Percentiles rank a stretch among this genome's conserved stretches.
Evolutionary conservation across 2,113 vertebrate genomes (phyloP).

Genomic region (Nymphicus hollandicus): DNA sequence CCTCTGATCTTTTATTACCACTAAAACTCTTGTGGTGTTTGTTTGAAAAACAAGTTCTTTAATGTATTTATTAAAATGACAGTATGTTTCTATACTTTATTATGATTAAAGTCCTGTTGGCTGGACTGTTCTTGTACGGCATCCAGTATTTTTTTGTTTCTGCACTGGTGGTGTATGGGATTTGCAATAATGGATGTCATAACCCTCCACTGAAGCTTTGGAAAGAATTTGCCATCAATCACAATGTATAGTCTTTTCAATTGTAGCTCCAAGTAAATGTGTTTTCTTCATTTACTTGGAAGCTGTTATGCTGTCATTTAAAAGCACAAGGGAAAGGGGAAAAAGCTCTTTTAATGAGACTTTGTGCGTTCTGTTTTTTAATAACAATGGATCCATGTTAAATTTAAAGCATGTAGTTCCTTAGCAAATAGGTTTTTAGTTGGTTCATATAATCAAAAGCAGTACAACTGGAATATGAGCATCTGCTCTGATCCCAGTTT

Average conservation of each 20-base stretch:
- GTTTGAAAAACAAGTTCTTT: background rate
- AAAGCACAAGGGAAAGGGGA: background rate
- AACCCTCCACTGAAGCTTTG: constrained; percentile 23
- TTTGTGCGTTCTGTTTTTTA: background rate
- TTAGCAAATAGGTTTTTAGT: background rate
- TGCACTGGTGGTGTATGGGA: background rate
- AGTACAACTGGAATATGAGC: background rate
- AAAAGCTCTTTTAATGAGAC: background rate
- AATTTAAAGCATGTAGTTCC: background rate
- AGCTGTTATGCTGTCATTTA: constrained; percentile 13
- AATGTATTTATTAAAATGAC: background rate
- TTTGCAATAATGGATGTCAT: constrained; percentile 59
- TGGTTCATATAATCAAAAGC: background rate
- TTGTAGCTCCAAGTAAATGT: constrained; percentile 17
- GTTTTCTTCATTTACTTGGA: constrained; percentile 46
- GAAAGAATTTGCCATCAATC: constrained; percentile 42
- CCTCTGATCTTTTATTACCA: background rate
- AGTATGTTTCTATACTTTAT: background rate
- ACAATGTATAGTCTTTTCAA: background rate
- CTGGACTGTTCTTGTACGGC: background rate
- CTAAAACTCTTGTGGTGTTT: background rate
- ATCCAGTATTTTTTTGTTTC: background rate
- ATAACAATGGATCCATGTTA: background rate
- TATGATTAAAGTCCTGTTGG: background rate
- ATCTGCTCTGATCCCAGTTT: background rate